Conservation (phyloP, 2,797 vertebrate species). For the Cheirogaleus major region DNA sequence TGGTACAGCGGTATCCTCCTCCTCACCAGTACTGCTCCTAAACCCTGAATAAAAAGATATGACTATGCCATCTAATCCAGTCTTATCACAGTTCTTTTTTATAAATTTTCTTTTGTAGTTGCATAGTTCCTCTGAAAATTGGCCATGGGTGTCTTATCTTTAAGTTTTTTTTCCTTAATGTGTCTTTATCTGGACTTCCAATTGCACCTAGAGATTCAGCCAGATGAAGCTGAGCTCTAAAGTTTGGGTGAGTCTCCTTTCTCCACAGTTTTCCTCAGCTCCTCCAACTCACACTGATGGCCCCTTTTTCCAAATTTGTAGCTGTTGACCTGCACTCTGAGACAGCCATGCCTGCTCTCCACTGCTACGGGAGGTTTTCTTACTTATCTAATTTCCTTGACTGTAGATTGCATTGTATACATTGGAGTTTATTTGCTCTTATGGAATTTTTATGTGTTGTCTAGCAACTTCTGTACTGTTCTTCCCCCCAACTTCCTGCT, state of each 20-base stretch:
- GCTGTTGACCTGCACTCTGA: not conserved
- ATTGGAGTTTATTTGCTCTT: not conserved
- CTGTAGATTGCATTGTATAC: not conserved
- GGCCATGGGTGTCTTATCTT: not conserved
- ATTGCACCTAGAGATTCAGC: not conserved
- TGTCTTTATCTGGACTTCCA: not conserved
- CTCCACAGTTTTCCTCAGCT: not conserved
- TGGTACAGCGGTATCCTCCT: rapidly evolving
- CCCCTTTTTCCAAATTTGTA: not conserved
- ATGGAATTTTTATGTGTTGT: not conserved
- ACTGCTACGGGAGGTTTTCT: not conserved
- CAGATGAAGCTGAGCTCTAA: not conserved
- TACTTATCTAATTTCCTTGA: not conserved
- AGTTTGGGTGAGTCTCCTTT: not conserved
- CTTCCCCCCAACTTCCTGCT: not conserved
- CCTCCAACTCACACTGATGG: not conserved
- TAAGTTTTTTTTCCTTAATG: not conserved
- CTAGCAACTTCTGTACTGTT: not conserved
- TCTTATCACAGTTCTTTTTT: not conserved
- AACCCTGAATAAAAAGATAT: not conserved
- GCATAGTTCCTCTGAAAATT: not conserved
- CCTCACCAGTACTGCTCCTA: not conserved
- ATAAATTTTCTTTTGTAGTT: not conserved
- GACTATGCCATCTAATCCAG: not conserved
- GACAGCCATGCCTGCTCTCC: not conserved